phyloP scores from a whole-genome alignment of 2,113 vertebrate genomes.

The Amphilophus citrinellus region DNA sequence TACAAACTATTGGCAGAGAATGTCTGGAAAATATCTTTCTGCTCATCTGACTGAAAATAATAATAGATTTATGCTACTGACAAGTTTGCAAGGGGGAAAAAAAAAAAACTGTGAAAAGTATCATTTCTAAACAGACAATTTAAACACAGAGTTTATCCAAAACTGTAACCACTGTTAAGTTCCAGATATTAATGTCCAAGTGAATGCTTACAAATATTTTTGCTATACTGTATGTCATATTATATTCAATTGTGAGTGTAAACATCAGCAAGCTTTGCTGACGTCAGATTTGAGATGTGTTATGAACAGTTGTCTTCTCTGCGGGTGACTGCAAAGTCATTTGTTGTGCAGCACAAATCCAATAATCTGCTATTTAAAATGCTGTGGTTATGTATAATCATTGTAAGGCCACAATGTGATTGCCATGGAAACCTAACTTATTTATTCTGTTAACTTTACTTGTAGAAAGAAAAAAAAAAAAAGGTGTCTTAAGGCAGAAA shows the following conservation, averaged over 20 bases:
- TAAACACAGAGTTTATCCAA: not conserved
- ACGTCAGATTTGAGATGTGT: not conserved
- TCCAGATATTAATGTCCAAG: not conserved
- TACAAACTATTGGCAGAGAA: slow-evolving; percentile 16
- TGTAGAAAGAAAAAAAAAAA: not conserved
- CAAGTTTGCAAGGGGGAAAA: not conserved
- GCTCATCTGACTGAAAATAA: not conserved
- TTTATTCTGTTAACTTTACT: slow-evolving; percentile 13
- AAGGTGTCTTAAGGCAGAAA: not conserved
- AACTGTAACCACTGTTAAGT: not conserved
- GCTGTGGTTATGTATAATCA: slow-evolving; percentile 28
- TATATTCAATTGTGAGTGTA: not conserved
- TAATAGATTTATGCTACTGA: not conserved
- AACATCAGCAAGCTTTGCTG: not conserved
- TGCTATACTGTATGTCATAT: not conserved
- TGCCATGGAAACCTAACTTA: slow-evolving; percentile 35
- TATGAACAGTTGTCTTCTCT: not conserved
- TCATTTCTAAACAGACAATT: not conserved
- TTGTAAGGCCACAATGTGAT: slow-evolving; percentile 6
- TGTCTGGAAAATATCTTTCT: not conserved
- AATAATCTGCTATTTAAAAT: slow-evolving; percentile 16
- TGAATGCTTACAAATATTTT: not conserved
- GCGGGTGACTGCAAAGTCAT: not conserved
- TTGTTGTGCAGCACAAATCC: not conserved
- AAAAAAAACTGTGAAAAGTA: not conserved